Conservation (phyloP, 2,888 invertebrate species). For the Campoplex nolae region DNA sequence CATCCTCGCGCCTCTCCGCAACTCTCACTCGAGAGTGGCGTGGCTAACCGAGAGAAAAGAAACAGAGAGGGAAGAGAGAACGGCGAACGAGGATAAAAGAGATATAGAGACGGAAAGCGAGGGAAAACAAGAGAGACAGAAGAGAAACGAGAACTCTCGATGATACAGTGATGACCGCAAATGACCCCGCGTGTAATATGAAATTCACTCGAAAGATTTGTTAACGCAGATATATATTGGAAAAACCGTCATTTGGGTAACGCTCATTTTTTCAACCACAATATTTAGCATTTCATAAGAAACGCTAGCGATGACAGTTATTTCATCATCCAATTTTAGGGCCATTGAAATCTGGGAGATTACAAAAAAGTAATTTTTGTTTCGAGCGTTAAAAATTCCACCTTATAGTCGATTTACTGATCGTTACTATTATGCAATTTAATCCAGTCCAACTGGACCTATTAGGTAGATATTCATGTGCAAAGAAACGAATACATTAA, state of each 20-base stretch:
- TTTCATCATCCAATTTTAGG: neutral
- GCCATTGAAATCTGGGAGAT: neutral
- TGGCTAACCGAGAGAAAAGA: constrained; percentile 3
- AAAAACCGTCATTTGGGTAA: neutral
- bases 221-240: neutral
- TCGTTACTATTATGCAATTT: neutral
- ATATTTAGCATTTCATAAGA: neutral
- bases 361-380: neutral
- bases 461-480: neutral
- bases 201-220: neutral
- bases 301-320: neutral
- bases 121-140: neutral
- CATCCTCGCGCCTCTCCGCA: constrained; percentile 30
- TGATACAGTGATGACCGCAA: constrained; percentile 25
- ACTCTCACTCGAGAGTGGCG: constrained; percentile 44
- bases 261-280: neutral
- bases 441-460: neutral
- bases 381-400: neutral
- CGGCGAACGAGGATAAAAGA: neutral
- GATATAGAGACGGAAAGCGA: neutral
- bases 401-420: neutral
- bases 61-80: neutral
- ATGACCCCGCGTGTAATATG: constrained; percentile 35
- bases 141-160: neutral
- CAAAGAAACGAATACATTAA: neutral